These are phyloP conservation scores for Eurois occulta DNA, from an alignment of 2,888 invertebrate genomes.

Conservation along the genomic window DNA sequence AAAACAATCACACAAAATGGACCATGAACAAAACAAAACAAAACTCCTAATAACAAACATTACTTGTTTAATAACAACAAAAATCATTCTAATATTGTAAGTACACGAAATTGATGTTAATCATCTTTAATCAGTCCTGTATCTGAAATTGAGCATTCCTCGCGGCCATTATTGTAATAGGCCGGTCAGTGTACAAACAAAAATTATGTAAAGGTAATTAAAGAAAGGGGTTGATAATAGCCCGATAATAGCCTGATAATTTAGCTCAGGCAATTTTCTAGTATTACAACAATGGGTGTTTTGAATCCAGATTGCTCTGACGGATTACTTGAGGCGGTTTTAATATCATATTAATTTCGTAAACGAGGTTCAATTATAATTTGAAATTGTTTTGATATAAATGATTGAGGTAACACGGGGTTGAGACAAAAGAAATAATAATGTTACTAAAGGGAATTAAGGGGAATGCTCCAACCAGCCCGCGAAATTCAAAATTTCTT, in stretches of 20 bases:
- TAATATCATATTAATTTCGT: constrained; percentile 71
- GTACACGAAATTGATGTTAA: constrained; percentile 85
- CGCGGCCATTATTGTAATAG: constrained; percentile 86
- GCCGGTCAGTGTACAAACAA: constrained; percentile 85
- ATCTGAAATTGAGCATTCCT: constrained; percentile 82
- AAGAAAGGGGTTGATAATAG: constrained; percentile 90
- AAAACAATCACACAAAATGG: constrained; percentile 62
- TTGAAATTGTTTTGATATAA: constrained; percentile 48
- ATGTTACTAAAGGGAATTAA: not conserved
- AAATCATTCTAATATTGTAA: constrained; percentile 81
- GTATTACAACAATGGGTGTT: constrained; percentile 85
- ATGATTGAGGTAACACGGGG: constrained; percentile 48
- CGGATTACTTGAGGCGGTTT: constrained; percentile 78
- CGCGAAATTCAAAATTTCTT: too few species aligned
- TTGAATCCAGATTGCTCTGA: constrained; percentile 80
- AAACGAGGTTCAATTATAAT: constrained; percentile 62
- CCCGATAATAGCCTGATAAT: constrained; percentile 77
- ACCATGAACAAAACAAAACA: constrained; percentile 61
- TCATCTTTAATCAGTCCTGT: constrained; percentile 82
- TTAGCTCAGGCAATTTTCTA: constrained; percentile 86
- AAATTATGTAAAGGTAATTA: constrained; percentile 88
- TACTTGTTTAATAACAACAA: constrained; percentile 78
- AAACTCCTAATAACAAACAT: constrained; percentile 70
- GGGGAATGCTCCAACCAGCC: too few species aligned
- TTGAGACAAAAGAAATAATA: not conserved